Evolutionary conservation across 2,888 invertebrate genomes (phyloP).

Genomic region (Cheilosia vernalis): DNA sequence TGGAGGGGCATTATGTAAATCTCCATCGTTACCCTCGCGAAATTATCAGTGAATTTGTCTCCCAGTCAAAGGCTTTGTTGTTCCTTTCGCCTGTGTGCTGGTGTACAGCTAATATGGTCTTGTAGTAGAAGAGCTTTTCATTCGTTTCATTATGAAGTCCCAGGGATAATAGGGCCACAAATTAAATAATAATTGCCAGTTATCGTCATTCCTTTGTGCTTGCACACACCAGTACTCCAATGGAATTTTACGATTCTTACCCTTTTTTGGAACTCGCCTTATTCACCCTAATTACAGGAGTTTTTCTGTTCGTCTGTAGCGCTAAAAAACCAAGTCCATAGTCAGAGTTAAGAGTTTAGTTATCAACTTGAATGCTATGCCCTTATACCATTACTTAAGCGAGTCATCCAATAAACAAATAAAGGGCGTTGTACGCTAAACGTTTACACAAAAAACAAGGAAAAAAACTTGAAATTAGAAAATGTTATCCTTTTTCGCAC

Average conservation of each 20-base stretch:
- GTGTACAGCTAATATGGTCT: neutral
- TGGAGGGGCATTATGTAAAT: constrained; percentile 34
- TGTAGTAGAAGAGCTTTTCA: constrained; percentile 2
- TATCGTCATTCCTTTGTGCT: constrained; percentile 25
- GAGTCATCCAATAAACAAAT: constrained; percentile 19
- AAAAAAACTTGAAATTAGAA: constrained; percentile 45
- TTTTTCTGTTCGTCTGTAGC: neutral
- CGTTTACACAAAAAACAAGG: neutral
- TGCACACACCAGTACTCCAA: neutral
- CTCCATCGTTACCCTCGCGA: constrained; percentile 26
- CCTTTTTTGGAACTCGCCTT: neutral
- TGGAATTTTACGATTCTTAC: constrained; percentile 26
- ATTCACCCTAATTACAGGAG: constrained; percentile 27
- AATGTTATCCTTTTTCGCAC: constrained; percentile 1
- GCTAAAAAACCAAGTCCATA: neutral
- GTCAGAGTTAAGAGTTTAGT: constrained; percentile 8
- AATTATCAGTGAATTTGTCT: constrained; percentile 36
- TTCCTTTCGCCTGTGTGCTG: neutral
- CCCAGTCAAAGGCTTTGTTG: constrained; percentile 4
- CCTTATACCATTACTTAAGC: constrained; percentile 20
- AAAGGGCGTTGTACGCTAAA: constrained; percentile 15
- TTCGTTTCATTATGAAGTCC: constrained; percentile 32
- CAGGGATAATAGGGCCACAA: constrained; percentile 43
- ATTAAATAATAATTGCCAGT: constrained; percentile 61
- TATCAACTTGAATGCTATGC: constrained; percentile 5